These are phyloP conservation scores for Neolamprologus sp. DNA, from an alignment of 2,113 vertebrate species.

Conservation along the genomic window DNA sequence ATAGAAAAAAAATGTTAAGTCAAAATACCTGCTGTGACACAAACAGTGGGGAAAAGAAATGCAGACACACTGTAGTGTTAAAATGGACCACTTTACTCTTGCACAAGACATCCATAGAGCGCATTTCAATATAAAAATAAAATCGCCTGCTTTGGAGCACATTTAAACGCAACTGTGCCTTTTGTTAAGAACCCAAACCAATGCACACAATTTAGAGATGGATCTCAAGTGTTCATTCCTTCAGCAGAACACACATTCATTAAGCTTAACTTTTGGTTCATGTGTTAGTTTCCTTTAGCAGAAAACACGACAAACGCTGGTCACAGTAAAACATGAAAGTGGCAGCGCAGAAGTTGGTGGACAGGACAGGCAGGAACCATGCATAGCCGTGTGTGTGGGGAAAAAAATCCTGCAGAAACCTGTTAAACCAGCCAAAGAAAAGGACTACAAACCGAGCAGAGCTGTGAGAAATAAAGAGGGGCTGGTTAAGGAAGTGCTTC, in stretches of 20 bases:
- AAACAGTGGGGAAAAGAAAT: background rate
- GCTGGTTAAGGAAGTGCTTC: background rate
- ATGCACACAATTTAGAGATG: constrained; percentile 28
- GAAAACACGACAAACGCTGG: background rate
- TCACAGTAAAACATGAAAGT: constrained; percentile 16
- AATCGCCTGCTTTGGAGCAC: constrained; percentile 52
- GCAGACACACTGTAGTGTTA: constrained; percentile 33
- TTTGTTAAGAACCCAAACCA: background rate
- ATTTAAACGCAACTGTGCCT: constrained; percentile 32
- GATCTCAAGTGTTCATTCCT: constrained; percentile 22
- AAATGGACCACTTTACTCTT: constrained; percentile 68
- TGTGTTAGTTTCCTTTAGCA: background rate
- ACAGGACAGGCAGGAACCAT: constrained; percentile 25
- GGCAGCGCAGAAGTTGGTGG: background rate
- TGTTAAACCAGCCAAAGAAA: background rate
- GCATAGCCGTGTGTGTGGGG: constrained; percentile 28
- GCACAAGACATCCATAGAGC: constrained; percentile 62
- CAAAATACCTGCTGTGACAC: background rate
- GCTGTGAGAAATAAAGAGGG: background rate
- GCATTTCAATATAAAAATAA: constrained; percentile 74
- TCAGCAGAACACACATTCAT: constrained; percentile 45
- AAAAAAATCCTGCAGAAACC: background rate
- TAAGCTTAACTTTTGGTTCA: constrained; percentile 46
- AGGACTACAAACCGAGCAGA: constrained; percentile 15
- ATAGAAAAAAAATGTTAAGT: background rate